Evolutionary conservation across 1,140 invertebrate species (phyloP), one percentile per base, ranked within the genome.

Genomic region (Pseudomyrmex flavicornis): DNA sequence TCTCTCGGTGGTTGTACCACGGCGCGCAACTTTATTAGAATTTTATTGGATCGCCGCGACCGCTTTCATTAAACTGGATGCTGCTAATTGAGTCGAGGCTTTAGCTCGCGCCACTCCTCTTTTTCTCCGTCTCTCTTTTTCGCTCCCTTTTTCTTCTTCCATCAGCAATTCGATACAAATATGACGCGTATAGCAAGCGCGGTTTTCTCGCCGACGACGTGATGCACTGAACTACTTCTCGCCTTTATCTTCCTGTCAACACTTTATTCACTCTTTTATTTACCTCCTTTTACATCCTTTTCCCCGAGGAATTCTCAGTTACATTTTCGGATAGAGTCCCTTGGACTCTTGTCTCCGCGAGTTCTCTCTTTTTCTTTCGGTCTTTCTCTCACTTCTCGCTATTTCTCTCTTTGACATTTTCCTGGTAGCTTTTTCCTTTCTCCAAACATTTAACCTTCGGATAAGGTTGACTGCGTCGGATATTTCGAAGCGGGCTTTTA

Each of bases 51-150:
- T 88, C 72, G 83, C 77, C 68, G 86, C 82, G 85, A 89, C 88
- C 88, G 87, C 88, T 88, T 88, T 90, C 84, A 90, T 90, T 90
- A 90, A 89, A 80, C 88, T 89, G 82, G 77, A 87, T 84, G 83
- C 87, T 84, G 89, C 88, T 89, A 90, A 90, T 90, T 90, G 89
- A 88, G 84, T 88, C 86, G 82, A 82, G 89, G 80, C 61, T 88
- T 88, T 70, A 63, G 66, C 35, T 74, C 50, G 59, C 79, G 79
- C 62, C 84, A 74, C 68, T 83, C 2, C 12, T 74, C 46, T 52
- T 82, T 82, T 61, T 77, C 66, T 69, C 56, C 10, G 12, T 68
- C 52, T 48, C 20, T 48, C 61, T 12, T 17, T 10, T n/a, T 22
- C 15, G 8, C 5, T 46, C 13, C 20, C 15, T 61, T 13, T 26